Evolutionary conservation across 2,888 invertebrate species (phyloP), one percentile per base, ranked within the genome.

Genomic region (Drosophila nigricruria): DNA sequence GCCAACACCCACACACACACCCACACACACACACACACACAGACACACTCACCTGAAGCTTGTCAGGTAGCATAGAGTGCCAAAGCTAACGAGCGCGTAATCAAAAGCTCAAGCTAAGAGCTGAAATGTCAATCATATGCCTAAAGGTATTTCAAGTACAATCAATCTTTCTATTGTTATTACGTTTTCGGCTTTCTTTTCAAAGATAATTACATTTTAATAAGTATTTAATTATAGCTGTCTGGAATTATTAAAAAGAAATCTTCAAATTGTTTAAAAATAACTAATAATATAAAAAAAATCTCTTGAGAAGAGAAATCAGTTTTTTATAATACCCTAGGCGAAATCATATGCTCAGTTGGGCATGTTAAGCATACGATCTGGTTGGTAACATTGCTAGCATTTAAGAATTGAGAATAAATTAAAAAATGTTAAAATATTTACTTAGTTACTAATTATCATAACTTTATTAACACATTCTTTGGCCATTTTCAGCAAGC

Each of bases 1-100:
- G 34, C 23, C n/a, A 34, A 23, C 32, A 54, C 38, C 14, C 32
- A n/a, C n/a, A 42, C 20, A 42, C 27, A n/a, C 45, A 25, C 12
- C 14, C 52, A 47, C 42, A 57, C 57, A 14, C 18, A 53, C 32
- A 49, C 36, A 54, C 53, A 23, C 23, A 42, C 32, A 10, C 43
- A 45, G n/a, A n/a, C 10, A 30, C 45, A 52, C 38, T 66, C 49
- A 58, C 53, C 52, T 52, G 36, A 8, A 36, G 36, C 53, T 16
- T 53, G 27, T n/a, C 23, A 32, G 36, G 4, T n/a, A 38, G n/a
- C 23, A 25, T 23, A 5, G 36, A 12, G 5, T 25, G 38, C 3
- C 25, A 18, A 56, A 70, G 54, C 54, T 70, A 59, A 38, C 34
- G n/a, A 42, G 38, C 63, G 54, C 53, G 54, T 16, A 4, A 43